Percentiles rank a stretch among this genome's conserved stretches.
Evolutionary conservation across 2,113 vertebrate genomes (phyloP).

Genomic region (Ptyas mucosa): DNA sequence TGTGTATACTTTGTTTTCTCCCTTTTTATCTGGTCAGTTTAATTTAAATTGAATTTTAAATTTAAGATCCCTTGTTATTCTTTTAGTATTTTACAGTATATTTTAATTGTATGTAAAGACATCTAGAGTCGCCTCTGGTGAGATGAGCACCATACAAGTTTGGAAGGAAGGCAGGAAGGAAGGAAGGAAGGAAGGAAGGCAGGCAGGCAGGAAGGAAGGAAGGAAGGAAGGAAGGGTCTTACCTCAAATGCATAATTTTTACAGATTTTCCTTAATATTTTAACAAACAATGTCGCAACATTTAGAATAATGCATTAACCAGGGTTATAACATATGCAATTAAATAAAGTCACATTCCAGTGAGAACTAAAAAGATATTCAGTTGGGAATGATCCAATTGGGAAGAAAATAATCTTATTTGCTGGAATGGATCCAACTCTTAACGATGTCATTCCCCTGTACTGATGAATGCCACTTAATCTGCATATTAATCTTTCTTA

Average conservation of each 20-base stretch:
- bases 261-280: neutral
- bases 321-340: neutral
- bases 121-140: too few relatives aligned
- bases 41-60: too few relatives aligned
- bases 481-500: neutral
- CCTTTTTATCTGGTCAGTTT: too few relatives aligned
- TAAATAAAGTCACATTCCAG: neutral
- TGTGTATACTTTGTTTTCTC: too few relatives aligned
- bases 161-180: too few relatives aligned
- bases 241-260: neutral
- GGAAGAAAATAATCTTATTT: neutral
- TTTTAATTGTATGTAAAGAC: neutral
- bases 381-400: too few relatives aligned
- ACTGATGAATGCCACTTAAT: neutral
- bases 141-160: neutral
- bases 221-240: neutral
- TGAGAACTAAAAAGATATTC: neutral
- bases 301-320: neutral
- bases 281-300: neutral
- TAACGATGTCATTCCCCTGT: neutral
- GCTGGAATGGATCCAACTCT: neutral
- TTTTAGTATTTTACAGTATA: too few relatives aligned
- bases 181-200: too few relatives aligned
- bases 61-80: too few relatives aligned
- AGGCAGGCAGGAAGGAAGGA: too few relatives aligned